These are phyloP conservation scores for Elaeidobius kamerunicus DNA, from an alignment of 2,888 invertebrate species.

Conservation along the genomic window DNA sequence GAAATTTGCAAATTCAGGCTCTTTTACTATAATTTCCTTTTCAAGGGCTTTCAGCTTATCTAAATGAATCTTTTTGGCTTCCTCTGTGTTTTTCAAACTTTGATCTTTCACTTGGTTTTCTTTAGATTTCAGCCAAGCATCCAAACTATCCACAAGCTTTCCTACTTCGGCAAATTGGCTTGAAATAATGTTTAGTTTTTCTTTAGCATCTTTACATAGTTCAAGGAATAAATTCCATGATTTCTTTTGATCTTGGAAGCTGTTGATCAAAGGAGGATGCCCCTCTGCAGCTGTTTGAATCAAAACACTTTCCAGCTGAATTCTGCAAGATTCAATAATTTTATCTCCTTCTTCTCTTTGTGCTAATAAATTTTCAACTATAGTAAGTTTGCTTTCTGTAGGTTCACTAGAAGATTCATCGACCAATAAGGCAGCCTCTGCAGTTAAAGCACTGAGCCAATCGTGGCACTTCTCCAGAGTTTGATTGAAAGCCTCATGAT, in stretches of 20 bases:
- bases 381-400: slow-evolving; percentile 69
- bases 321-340: slow-evolving; percentile 66
- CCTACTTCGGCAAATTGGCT: slow-evolving; percentile 82
- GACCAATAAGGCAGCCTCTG: slow-evolving; percentile 73
- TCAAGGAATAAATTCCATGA: slow-evolving; percentile 74
- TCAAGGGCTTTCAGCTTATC: slow-evolving; percentile 72
- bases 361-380: slow-evolving; percentile 71
- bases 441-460: slow-evolving; percentile 74
- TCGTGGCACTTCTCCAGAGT: slow-evolving; percentile 80
- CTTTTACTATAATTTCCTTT: slow-evolving; percentile 66
- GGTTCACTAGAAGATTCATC: slow-evolving; percentile 78
- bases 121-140: slow-evolving; percentile 81
- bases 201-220: slow-evolving; percentile 67
- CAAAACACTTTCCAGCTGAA: slow-evolving; percentile 68
- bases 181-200: slow-evolving; percentile 71
- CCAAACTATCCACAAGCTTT: slow-evolving; percentile 70
- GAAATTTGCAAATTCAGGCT: slow-evolving; percentile 64
- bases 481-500: slow-evolving; percentile 81
- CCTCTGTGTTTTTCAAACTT: slow-evolving; percentile 80
- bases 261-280: slow-evolving; percentile 68
- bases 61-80: slow-evolving; percentile 76
- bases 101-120: slow-evolving; percentile 86
- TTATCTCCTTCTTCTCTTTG: slow-evolving; percentile 73
- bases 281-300: slow-evolving; percentile 75
- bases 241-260: slow-evolving; percentile 69